Conservation (phyloP, 2,888 invertebrate genomes). For the Ochropleura leucogaster region DNA sequence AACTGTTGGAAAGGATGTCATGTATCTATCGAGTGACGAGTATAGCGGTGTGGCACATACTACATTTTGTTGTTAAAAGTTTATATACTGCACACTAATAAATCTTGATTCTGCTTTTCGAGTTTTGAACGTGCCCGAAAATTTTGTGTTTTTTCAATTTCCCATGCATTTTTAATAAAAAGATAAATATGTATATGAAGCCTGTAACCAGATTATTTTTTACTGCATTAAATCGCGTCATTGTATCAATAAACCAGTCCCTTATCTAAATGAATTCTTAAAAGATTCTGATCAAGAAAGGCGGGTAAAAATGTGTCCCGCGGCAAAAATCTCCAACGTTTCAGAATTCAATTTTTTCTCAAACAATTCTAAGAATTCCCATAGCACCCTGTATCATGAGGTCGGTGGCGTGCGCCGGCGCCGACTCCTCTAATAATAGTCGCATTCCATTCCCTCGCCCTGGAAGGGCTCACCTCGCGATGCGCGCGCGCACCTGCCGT, state of each 20-base stretch:
- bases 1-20: no score
- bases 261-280: not conserved
- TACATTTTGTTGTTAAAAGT: not conserved
- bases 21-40: not conserved
- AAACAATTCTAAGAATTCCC: conserved; percentile 53
- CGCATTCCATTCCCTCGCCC: conserved; percentile 82
- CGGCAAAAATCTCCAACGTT: conserved; percentile 26
- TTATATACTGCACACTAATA: no score
- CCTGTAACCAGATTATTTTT: not conserved
- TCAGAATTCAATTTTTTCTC: conserved; percentile 36
- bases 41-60: not conserved
- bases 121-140: not conserved
- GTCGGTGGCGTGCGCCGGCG: conserved; percentile 82
- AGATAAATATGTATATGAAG: rapidly evolving
- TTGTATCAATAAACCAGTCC: not conserved
- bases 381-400: conserved; percentile 74
- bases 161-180: not conserved
- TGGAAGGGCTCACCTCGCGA: conserved; percentile 76
- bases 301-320: conserved; percentile 15
- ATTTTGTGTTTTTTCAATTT: not conserved
- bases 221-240: not conserved
- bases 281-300: conserved; percentile 4
- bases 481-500: conserved; percentile 81
- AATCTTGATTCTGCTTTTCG: not conserved
- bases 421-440: conserved; percentile 87